Evolutionary conservation across 2,113 vertebrate genomes (phyloP).

Genomic region (Sterrhoptilus dennistouni): DNA sequence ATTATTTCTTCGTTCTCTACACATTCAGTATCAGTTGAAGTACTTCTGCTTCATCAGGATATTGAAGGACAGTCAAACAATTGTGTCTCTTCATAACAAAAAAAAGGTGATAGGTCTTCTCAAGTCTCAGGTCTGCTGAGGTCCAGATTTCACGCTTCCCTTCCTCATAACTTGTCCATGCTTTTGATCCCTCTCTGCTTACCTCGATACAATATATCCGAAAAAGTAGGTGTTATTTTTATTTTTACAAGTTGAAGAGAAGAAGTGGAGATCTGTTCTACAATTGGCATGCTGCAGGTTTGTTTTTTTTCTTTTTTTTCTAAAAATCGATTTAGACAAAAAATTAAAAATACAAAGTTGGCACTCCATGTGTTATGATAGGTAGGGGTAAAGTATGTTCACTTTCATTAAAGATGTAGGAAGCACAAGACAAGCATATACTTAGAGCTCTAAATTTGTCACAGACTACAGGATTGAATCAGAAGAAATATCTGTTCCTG

Average conservation of each 20-base stretch:
- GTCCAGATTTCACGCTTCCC: not conserved
- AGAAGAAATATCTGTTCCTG: not conserved
- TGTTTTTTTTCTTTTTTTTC: not conserved
- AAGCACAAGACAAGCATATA: not conserved
- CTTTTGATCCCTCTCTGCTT: not conserved
- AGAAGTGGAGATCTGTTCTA: not conserved
- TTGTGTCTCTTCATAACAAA: not conserved
- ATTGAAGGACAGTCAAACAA: not conserved
- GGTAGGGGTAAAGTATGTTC: not conserved
- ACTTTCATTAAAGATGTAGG: not conserved
- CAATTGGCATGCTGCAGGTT: not conserved
- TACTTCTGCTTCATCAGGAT: not conserved
- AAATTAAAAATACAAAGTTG: not conserved
- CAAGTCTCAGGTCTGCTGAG: not conserved
- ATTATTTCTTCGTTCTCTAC: not conserved
- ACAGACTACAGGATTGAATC: not conserved
- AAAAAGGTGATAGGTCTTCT: not conserved
- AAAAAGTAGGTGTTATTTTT: not conserved
- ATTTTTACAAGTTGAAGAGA: not conserved
- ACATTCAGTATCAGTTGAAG: not conserved
- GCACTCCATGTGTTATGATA: not conserved
- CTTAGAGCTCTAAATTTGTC: not conserved
- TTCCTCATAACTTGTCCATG: not conserved
- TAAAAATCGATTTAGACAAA: not conserved
- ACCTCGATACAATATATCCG: not conserved